Base-by-base conservation (phyloP, 64 coral and sea anemone genomes). In the Stichodactyla mertensii region DNA sequence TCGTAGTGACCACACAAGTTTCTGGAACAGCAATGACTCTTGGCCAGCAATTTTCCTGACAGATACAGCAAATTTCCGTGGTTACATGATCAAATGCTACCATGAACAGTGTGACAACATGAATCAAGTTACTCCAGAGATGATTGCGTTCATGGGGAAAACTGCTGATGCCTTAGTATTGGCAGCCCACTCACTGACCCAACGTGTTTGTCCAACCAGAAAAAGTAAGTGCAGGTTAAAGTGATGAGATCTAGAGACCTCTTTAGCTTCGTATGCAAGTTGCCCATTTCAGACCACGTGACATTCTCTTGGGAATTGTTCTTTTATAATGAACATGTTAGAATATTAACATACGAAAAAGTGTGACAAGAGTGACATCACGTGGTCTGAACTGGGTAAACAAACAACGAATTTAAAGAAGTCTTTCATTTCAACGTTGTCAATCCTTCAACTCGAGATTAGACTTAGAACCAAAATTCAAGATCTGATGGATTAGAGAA, bases 61-160 rank as follows among this genome's bases (percentile, higher is more conserved):
- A 7, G 92, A 93, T 31, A 83, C 87, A 9, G 88, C 88, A 53
- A 27, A 89, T 14, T 93, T 89, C 23, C 87, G 92, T 9, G 88
- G 77, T 64, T 82, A 28, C 26, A 93, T 93, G 92, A 55, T 20
- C 10, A 57, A 31, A 7, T 93, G 92, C 26, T 93, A 93, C 31
- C 92, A 93, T 31, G 4, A 79, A n/a, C 18, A 18, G 4, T 93
- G 92, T 82, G 92, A 93, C 84, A 59, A 80, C 27, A 89, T 89
- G 28, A 57, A 18, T 55, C 83, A 57, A 1, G 89, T 91, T 52
- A 91, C 83, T 0, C 83, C 83, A 8, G 83, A 86, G 1, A 91
- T 86, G 89, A 64, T 91, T 23, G 14, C 55, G 19, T 91, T 86
- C 74, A 51, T 91, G 70, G 83, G 53, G 5, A 74, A 22, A 64